These are phyloP conservation scores for Meleagris gallopavo DNA, from an alignment of 2,113 vertebrate genomes.

Conservation along the genomic window DNA sequence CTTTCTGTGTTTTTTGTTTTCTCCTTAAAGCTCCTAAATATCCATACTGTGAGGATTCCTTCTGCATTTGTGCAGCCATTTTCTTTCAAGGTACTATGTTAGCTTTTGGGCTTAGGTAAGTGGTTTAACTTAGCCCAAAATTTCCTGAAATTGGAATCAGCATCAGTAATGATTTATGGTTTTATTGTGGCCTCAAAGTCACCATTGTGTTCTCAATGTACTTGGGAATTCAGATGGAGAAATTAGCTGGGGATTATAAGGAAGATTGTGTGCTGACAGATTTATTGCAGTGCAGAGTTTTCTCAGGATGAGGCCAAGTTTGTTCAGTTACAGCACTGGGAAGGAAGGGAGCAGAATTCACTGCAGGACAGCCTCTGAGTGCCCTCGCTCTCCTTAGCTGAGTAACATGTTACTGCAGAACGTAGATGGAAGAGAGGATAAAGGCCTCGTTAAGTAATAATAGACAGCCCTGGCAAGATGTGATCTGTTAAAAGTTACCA, in stretches of 20 bases:
- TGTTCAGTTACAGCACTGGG: not conserved
- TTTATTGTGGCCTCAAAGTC: not conserved
- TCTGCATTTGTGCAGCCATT: not conserved
- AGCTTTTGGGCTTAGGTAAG: not conserved
- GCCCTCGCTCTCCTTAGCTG: not conserved
- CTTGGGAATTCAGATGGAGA: not conserved
- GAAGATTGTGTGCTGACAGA: not conserved
- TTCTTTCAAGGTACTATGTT: not conserved
- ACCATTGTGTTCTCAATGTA: not conserved
- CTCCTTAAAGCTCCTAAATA: not conserved
- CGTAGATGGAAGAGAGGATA: not conserved
- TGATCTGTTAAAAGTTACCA: not conserved
- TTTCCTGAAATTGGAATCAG: not conserved
- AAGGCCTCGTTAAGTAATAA: not conserved
- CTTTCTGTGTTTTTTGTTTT: not conserved
- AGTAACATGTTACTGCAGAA: not conserved
- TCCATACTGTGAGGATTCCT: not conserved
- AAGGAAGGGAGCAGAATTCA: not conserved
- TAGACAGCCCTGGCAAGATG: not conserved
- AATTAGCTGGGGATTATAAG: not conserved
- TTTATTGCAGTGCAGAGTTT: accelerated
- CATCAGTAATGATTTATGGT: not conserved
- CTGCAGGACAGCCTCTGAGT: accelerated
- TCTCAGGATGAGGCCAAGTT: not conserved
- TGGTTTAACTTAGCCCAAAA: not conserved